These are phyloP conservation scores for Rhabdornis inornatus DNA, from an alignment of 2,113 vertebrate genomes.

Conservation along the genomic window DNA sequence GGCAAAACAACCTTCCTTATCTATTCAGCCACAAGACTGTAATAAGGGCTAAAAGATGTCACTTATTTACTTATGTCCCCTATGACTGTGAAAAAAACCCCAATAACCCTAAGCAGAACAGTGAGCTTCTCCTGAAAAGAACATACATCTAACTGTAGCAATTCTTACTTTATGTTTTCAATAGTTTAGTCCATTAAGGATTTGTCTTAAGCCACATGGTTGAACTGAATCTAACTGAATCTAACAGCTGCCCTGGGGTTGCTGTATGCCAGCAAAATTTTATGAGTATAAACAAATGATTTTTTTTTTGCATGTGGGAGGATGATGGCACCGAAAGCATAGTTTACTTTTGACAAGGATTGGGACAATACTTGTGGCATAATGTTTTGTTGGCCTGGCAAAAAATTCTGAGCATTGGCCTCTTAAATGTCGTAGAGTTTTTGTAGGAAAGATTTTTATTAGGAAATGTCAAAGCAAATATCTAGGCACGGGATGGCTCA, in stretches of 20 bases:
- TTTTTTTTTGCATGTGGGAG: neutral
- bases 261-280: neutral
- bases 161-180: fast-evolving
- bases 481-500: slow-evolving; percentile 33
- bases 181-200: neutral
- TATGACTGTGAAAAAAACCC: neutral
- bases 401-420: neutral
- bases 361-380: neutral
- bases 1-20: neutral
- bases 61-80: neutral
- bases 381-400: neutral
- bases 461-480: slow-evolving; percentile 50
- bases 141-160: neutral
- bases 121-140: neutral
- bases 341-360: neutral
- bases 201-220: neutral
- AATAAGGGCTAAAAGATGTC: neutral
- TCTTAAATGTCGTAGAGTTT: slow-evolving; percentile 21
- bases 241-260: neutral
- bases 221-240: neutral
- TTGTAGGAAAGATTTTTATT: slow-evolving; percentile 28
- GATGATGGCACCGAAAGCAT: neutral
- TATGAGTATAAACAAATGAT: neutral
- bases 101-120: neutral
- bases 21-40: neutral